A percentile compares a stretch with the other conserved stretches of the same genome.
Evolutionary conservation across 2,888 invertebrate species (phyloP).

Genomic region (Neria commutata): DNA sequence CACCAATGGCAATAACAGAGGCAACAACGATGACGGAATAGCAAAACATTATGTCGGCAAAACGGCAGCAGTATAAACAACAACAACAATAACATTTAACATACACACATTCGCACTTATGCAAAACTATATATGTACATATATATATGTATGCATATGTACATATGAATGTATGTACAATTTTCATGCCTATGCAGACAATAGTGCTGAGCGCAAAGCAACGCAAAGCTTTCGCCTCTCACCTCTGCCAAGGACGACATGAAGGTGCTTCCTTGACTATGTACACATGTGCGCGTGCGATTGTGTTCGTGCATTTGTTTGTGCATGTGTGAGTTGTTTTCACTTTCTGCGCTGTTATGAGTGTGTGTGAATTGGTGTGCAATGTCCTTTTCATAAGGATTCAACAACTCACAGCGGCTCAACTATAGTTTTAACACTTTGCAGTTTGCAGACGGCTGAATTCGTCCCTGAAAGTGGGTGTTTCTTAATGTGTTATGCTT

Average conservation of each 20-base stretch:
- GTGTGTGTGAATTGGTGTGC: not conserved
- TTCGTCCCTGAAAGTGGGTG: no score
- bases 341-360: not conserved
- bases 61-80: not conserved
- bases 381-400: not conserved
- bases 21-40: not conserved
- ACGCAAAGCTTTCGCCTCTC: no score
- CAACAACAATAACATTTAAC: not conserved
- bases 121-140: no score
- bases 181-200: no score
- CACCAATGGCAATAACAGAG: not conserved
- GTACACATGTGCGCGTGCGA: not conserved
- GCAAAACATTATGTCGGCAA: not conserved
- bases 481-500: no score
- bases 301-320: not conserved
- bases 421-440: not conserved
- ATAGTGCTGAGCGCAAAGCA: no score
- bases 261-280: no score
- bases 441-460: no score
- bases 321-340: not conserved
- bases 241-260: no score
- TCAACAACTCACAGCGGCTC: not conserved
- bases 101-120: not conserved
- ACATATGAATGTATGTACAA: no score
- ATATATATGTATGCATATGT: no score